Conservation (phyloP, 2,888 invertebrate species). For the Volucella bombylans region DNA sequence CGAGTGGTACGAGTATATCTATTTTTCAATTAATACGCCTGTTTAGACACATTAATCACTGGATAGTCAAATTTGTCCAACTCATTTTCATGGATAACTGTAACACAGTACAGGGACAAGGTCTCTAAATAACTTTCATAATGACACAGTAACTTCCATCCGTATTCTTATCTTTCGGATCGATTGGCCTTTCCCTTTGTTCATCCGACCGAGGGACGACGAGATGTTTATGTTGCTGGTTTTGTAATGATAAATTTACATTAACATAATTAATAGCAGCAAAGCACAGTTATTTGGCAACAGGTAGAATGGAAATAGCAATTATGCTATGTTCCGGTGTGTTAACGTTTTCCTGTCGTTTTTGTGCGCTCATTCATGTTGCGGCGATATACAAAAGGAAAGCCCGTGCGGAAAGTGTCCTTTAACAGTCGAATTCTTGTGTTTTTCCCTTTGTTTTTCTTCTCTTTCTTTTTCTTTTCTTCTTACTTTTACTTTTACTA, state of each 20-base stretch:
- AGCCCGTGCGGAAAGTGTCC: conserved; percentile 34
- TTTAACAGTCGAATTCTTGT: conserved; percentile 31
- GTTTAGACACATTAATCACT: conserved; percentile 48
- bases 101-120: background rate
- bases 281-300: conserved; percentile 43
- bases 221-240: conserved; percentile 11
- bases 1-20: conserved; percentile 43
- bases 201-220: background rate
- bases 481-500: background rate
- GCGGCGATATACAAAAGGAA: conserved; percentile 14
- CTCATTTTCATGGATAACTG: conserved; percentile 51
- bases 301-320: conserved; percentile 52
- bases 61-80: conserved; percentile 57
- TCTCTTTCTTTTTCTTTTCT: background rate
- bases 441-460: conserved; percentile 15
- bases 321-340: conserved; percentile 32
- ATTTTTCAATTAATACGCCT: conserved; percentile 63
- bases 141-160: conserved; percentile 6
- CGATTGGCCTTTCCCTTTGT: background rate
- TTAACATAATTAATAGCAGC: conserved; percentile 63
- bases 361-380: background rate
- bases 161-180: background rate
- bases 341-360: conserved; percentile 13
- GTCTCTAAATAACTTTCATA: conserved; percentile 18
- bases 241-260: conserved; percentile 60